Percentiles rank a stretch among this genome's conserved stretches.
Conservation (phyloP, 2,113 vertebrate genomes). For the Ceuthmochares aereus region DNA sequence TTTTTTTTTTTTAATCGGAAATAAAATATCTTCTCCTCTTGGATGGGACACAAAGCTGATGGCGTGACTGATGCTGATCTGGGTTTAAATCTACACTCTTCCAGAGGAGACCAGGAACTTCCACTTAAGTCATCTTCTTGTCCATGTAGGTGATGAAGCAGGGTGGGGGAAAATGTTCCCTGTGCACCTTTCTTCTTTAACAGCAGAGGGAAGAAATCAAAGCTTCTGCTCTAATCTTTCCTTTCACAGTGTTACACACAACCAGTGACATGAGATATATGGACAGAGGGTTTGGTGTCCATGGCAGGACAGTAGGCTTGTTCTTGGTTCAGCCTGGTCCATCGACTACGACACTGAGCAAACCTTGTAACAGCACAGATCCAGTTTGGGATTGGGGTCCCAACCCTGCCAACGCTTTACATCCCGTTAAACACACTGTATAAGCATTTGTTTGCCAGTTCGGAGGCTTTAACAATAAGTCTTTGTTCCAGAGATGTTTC, state of each 20-base stretch:
- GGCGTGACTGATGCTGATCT: neutral
- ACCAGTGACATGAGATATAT: neutral
- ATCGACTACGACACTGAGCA: neutral
- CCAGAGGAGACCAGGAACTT: neutral
- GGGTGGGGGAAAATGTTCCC: neutral
- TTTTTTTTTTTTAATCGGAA: neutral
- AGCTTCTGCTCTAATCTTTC: neutral
- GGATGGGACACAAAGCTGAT: neutral
- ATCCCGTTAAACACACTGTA: neutral
- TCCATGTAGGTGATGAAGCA: neutral
- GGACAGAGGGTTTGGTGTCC: neutral
- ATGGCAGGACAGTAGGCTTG: neutral
- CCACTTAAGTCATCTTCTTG: rapidly evolving
- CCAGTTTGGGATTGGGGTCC: neutral
- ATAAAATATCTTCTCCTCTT: neutral
- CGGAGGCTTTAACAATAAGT: neutral
- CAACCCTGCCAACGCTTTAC: neutral
- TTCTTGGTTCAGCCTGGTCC: neutral
- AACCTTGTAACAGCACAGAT: neutral
- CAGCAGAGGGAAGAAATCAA: neutral
- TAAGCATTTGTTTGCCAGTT: constrained; percentile 8
- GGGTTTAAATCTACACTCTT: neutral
- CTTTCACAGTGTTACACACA: neutral
- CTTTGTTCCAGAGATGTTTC: constrained; percentile 7
- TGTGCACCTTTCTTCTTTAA: neutral